Evolutionary conservation across 2,888 invertebrate species (phyloP).

Genomic region (Cepaea hortensis): DNA sequence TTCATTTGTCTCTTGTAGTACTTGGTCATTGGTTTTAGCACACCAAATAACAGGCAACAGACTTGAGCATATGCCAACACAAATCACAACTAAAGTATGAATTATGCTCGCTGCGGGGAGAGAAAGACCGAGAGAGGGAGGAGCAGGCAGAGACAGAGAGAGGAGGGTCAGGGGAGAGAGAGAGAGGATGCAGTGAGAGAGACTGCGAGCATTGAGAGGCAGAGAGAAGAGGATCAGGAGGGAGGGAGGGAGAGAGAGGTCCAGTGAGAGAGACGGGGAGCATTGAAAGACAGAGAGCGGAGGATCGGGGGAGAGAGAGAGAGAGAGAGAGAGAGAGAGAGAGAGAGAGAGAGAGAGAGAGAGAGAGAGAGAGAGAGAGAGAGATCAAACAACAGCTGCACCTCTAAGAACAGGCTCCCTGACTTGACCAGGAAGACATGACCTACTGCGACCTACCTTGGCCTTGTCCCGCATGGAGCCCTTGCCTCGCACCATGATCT

Average conservation of each 20-base stretch:
- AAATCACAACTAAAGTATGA: too few species aligned
- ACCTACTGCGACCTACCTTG: constrained; percentile 85
- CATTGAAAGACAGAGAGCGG: constrained; percentile 15
- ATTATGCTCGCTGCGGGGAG: too few species aligned
- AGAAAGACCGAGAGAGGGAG: too few species aligned
- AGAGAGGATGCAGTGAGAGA: too few species aligned
- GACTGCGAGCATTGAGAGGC: neutral
- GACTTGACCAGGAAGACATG: neutral
- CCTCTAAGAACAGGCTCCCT: neutral
- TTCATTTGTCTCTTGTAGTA: too few species aligned
- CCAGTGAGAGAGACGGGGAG: neutral
- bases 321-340: neutral
- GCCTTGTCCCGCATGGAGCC: constrained; percentile 99
- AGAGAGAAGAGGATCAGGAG: neutral
- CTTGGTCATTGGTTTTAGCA: too few species aligned
- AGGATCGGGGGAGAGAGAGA: neutral
- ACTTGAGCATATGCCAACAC: too few species aligned
- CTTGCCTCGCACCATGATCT: constrained; percentile 99
- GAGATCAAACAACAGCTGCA: neutral
- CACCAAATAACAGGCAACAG: too few species aligned
- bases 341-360: neutral
- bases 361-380: neutral
- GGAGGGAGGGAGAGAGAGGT: neutral
- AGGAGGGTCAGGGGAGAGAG: too few species aligned
- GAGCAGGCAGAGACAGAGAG: too few species aligned